Conservation (phyloP, 2,888 invertebrate species). For the Cancer borealis region DNA sequence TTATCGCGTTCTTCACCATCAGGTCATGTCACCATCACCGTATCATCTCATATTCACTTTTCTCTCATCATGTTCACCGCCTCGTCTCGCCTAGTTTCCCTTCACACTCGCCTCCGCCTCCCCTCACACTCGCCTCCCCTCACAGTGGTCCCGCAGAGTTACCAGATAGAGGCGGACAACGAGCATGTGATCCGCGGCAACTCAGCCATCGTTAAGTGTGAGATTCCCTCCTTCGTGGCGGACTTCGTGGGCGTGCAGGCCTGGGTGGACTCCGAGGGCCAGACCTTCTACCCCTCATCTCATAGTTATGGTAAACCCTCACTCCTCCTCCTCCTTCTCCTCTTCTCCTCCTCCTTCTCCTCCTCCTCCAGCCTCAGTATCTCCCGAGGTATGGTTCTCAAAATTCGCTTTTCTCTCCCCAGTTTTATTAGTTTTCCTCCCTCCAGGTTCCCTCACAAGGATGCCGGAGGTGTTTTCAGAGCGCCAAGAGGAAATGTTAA, state of each 20-base stretch:
- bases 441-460: neutral
- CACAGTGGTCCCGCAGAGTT: constrained; percentile 94
- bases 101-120: neutral
- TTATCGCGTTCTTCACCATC: neutral
- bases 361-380: neutral
- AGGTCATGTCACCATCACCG: no score
- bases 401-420: neutral
- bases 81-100: neutral
- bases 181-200: constrained; percentile 94
- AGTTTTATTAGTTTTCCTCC: neutral
- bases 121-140: neutral
- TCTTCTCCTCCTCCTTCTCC: neutral
- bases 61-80: neutral
- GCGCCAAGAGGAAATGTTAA: neutral
- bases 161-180: constrained; percentile 94
- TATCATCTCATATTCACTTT: neutral
- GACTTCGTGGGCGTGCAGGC: constrained; percentile 80
- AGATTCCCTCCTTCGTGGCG: constrained; percentile 80
- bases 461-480: neutral
- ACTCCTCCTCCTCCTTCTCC: neutral
- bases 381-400: neutral
- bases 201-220: constrained; percentile 83
- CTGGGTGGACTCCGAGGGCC: constrained; percentile 79
- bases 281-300: constrained; percentile 62
- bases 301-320: constrained; percentile 70